Evolutionary conservation across 1,140 invertebrate species (phyloP), one percentile per base, ranked within the genome.

Genomic region (Lordiphosa collinella): DNA sequence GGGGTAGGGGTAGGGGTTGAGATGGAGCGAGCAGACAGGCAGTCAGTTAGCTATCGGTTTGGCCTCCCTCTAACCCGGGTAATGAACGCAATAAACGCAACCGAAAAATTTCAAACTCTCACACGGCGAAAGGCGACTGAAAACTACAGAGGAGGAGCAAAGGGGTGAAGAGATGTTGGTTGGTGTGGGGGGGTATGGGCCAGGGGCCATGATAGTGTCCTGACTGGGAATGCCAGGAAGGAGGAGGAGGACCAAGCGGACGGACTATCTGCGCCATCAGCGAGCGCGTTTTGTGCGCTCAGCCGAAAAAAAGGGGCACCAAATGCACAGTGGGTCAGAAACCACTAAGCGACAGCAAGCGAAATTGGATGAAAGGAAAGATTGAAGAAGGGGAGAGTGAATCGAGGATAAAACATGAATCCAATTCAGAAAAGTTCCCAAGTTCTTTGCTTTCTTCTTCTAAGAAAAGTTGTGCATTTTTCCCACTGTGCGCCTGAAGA

Each of bases 21-120:
- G 56, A 35, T 38, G 40, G 58, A 29, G 25, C 25, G 6, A 29
- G 12, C 55, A 62, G 62, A 18, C 35, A 66, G 69, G 29, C 46
- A 56, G 58, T 60, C 72, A 66, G 55, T 71, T 71, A 56, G 67
- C 66, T 72, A 75, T 75, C 72, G 73, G 72, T 50, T 71, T 52
- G 50, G 41, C 43, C 60, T 48, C 43, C 43, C 11, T 10, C 31
- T 35, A 46, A 56, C 25, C 52, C 55, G 51, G 52, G 66, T 76
- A 84, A 82, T 84, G 78, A 84, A 78, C 72, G 78, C 78, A 84
- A 82, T 82, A 82, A 84, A 82, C 67, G 78, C 78, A 82, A 84
- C 67, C 78, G 63, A 76, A 82, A 76, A 84, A 84, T 78, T 72
- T 78, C 54, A 57, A 82, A 78, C 73, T 78, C 72, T 66, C 74